Evolutionary conservation across 92 coral and sea anemone genomes (phyloP).

Genomic region (Muricea muricata): DNA sequence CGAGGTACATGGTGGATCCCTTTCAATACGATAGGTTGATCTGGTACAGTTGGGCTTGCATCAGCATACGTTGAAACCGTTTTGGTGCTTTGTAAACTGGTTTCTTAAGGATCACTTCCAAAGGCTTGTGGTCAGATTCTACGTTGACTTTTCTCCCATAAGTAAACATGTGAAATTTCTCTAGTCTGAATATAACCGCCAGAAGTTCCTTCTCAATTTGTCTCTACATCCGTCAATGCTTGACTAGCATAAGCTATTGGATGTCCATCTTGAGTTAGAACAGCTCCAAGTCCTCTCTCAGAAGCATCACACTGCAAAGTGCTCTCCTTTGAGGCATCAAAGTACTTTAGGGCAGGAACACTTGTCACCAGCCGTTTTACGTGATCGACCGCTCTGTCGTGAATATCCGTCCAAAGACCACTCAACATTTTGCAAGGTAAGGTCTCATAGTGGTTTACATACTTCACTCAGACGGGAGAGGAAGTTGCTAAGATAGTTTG

Average conservation of each 20-base stretch:
- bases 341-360: slow-evolving; percentile 23
- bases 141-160: neutral
- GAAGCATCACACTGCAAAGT: slow-evolving; percentile 40
- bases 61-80: neutral
- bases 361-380: slow-evolving; percentile 24
- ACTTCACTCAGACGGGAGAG: neutral
- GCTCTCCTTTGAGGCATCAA: slow-evolving; percentile 21
- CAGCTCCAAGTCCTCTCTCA: slow-evolving; percentile 9
- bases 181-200: neutral
- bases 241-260: neutral
- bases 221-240: neutral
- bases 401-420: neutral
- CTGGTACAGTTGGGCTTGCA: neutral
- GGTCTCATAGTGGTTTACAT: neutral
- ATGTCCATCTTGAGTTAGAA: neutral
- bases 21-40: neutral
- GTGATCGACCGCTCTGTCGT: neutral
- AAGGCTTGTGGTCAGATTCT: slow-evolving; percentile 6
- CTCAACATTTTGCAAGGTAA: neutral
- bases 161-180: neutral
- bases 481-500: neutral
- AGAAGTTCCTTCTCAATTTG: neutral
- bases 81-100: neutral
- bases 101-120: slow-evolving; percentile 23
- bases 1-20: neutral